phyloP scores from a whole-genome alignment of 2,888 invertebrate species.

The Prionchulus punctatus region DNA sequence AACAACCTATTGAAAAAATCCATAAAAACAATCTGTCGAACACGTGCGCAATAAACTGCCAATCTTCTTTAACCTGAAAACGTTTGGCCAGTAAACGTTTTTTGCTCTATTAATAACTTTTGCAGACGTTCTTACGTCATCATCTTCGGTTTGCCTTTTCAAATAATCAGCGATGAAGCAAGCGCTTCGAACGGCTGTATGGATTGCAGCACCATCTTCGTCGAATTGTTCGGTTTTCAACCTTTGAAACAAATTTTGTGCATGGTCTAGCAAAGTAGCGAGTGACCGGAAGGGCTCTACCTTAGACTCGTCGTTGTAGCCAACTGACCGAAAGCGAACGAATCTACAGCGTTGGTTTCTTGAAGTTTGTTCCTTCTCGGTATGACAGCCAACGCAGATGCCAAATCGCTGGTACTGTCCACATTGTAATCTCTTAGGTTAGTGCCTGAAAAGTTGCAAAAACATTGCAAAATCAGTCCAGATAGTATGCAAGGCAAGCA shows the following conservation, averaged over 20 bases:
- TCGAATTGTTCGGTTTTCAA: too few species aligned
- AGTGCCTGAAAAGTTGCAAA: too few species aligned
- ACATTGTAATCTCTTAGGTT: too few species aligned
- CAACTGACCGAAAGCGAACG: background rate
- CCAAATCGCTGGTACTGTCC: too few species aligned
- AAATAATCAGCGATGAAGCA: constrained; percentile 12
- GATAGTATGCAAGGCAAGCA: too few species aligned
- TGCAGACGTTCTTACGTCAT: constrained; percentile 8
- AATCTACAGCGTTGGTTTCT: background rate
- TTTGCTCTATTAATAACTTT: background rate
- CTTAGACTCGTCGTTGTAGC: too few species aligned
- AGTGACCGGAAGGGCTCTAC: too few species aligned
- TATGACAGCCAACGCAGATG: background rate
- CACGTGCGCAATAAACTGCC: constrained; percentile 87
- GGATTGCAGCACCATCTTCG: background rate
- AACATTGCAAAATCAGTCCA: too few species aligned
- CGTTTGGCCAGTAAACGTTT: background rate
- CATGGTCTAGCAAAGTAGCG: too few species aligned
- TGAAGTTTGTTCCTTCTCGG: too few species aligned
- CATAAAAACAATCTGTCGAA: constrained; percentile 71
- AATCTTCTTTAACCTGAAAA: constrained; percentile 49
- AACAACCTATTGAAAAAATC: constrained; percentile 73
- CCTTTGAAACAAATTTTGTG: too few species aligned
- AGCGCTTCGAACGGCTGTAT: constrained; percentile 7
- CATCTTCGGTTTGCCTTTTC: constrained; percentile 7